Base-by-base conservation (phyloP, 1,140 invertebrate species). In the Rhyzopertha dominica region DNA sequence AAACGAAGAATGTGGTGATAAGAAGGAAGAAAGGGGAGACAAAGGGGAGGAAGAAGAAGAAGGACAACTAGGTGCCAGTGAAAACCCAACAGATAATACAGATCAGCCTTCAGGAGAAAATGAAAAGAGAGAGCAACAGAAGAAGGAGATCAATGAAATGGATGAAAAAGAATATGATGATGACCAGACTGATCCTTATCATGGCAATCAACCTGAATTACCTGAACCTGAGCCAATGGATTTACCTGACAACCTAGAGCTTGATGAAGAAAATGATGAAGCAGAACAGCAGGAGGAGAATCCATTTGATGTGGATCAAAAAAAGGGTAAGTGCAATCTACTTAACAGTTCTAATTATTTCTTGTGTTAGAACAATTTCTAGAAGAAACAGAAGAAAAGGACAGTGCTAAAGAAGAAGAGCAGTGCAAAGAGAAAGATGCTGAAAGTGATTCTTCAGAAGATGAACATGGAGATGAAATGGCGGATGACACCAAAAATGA, bases 211-310 rank as follows among this genome's bases (percentile, higher is more conserved):
- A 39, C 76, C 81, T 56, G 77, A 81, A 48, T 72, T 80, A 28
- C 81, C 82, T 1, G 87, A 91, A 61, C 80, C 87, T 4, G 87
- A 94, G 68, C 75, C 82, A 13, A 77, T 95, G 61, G 90, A 95
- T 57, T 63, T 95, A 43, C 87, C 90, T 4, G 89, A 95, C 35
- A 84, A 92, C 71, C 66, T 90, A 29, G 80, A 91, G 61, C 66
- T 93, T 3, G 89, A 94, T 61, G 83, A 84, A 32, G 75, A 69
- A 16, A 70, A 76, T 30, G 68, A 75, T 10, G 64, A 73, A 24
- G 74, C 79, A 22, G 73, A 79, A 43, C 75, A 73, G 12, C 70
- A 80, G 29, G 78, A 80, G 26, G 80, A 88, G 57, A 85, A 90
- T 76, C 85, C 86, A 2, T 88, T 89, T 56, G 87, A 91, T 61